These are phyloP conservation scores for Thaleichthys pacificus DNA, from an alignment of 2,797 vertebrate species.

Conservation along the genomic window DNA sequence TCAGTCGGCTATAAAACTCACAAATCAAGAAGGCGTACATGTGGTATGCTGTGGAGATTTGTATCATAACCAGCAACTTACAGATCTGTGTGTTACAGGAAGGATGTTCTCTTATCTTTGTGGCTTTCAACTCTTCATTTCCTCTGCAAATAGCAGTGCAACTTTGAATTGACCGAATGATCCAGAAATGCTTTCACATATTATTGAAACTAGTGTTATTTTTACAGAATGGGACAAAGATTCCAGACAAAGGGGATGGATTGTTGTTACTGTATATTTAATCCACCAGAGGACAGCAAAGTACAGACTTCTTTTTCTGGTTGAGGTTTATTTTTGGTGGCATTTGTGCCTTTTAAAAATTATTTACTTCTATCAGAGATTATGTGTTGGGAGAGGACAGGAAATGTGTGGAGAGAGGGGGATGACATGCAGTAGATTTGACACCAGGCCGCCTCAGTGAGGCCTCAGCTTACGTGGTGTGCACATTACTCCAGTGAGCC, in stretches of 20 bases:
- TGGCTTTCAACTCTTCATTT: neutral
- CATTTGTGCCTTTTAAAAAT: neutral
- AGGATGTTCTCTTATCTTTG: neutral
- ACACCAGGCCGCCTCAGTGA: no score
- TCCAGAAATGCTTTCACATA: no score
- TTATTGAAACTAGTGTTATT: no score
- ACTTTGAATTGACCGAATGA: no score
- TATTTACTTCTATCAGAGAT: no score
- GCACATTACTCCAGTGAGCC: no score
- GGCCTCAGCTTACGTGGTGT: no score
- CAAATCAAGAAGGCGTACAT: no score
- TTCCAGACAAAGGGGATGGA: neutral
- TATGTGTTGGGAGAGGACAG: neutral
- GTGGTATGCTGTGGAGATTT: no score
- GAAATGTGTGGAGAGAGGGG: neutral
- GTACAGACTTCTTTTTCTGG: conserved; percentile 4
- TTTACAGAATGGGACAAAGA: neutral
- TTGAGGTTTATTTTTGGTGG: neutral
- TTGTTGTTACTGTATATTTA: neutral
- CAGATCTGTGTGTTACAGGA: neutral
- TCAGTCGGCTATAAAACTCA: no score
- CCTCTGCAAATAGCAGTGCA: neutral
- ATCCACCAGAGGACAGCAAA: conserved; percentile 45
- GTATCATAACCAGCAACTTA: no score
- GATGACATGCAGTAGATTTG: no score